Evolutionary conservation across 2,113 vertebrate species (phyloP).

Genomic region (Leptobrachium ailaonicum): DNA sequence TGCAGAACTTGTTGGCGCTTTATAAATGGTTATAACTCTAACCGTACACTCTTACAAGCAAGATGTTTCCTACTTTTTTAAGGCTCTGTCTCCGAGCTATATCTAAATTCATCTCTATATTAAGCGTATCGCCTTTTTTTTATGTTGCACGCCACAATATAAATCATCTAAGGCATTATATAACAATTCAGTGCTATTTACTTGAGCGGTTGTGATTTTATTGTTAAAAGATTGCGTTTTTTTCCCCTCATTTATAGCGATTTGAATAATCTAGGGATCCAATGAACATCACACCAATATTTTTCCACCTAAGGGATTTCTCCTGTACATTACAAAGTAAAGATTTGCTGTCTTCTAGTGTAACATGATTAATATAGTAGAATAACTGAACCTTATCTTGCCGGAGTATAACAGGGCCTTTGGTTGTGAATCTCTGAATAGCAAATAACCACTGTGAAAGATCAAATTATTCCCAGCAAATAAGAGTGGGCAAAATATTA

Average conservation of each 20-base stretch:
- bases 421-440: not conserved
- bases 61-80: too few species aligned
- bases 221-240: not conserved
- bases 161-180: too few species aligned
- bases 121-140: too few species aligned
- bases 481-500: not conserved
- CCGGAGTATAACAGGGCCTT: not conserved
- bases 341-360: not conserved
- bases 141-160: too few species aligned
- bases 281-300: not conserved
- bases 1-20: too few species aligned
- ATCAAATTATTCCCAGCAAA: not conserved
- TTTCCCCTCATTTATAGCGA: not conserved
- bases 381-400: not conserved
- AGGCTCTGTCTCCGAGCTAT: too few species aligned
- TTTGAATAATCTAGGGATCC: not conserved
- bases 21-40: too few species aligned
- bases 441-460: not conserved
- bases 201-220: not conserved
- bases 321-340: not conserved
- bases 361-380: not conserved
- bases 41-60: too few species aligned
- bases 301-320: not conserved
- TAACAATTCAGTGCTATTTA: too few species aligned
- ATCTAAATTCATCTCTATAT: too few species aligned